phyloP scores from a whole-genome alignment of 1,140 invertebrate species.

The Drosophila nasuta region DNA sequence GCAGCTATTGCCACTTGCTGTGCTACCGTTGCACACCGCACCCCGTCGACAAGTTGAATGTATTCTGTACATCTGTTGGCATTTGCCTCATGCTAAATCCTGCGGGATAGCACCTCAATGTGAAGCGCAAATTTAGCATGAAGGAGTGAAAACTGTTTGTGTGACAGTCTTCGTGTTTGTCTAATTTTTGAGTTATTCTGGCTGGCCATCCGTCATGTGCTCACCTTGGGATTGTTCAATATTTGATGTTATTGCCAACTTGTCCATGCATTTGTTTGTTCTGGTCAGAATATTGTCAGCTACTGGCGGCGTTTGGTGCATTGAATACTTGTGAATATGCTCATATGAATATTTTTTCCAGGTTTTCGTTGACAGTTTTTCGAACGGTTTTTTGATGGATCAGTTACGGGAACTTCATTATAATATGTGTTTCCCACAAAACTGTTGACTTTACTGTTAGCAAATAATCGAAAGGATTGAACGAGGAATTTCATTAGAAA shows the following conservation, averaged over 20 bases:
- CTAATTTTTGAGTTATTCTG: conserved; percentile 45
- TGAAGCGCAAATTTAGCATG: conserved; percentile 59
- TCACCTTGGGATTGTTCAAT: conserved; percentile 52
- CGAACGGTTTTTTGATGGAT: conserved; percentile 46
- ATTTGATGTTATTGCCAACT: conserved; percentile 49
- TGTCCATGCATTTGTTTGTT: conserved; percentile 37
- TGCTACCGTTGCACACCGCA: conserved; percentile 36
- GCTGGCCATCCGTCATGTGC: conserved; percentile 44
- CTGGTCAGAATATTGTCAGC: conserved; percentile 19
- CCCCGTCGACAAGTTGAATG: conserved; percentile 23
- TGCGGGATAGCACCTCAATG: conserved; percentile 33
- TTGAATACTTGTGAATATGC: conserved; percentile 29
- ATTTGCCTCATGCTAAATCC: conserved; percentile 48
- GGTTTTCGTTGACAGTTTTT: conserved; percentile 49
- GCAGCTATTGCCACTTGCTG: conserved; percentile 45
- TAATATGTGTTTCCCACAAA: conserved; percentile 2
- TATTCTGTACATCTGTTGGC: conserved; percentile 17
- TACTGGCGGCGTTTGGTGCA: conserved; percentile 38
- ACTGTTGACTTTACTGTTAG: conserved; percentile 17
- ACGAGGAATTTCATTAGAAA: not conserved
- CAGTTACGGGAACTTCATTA: conserved; percentile 39
- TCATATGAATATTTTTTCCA: conserved; percentile 3
- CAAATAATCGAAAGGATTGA: conserved; percentile 21
- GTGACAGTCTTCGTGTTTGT: conserved; percentile 41
- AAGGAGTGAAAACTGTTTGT: conserved; percentile 66